Percentiles rank a stretch among this genome's conserved stretches.
phyloP scores from a whole-genome alignment of 1,140 invertebrate species.

The Sesamia nonagrioides region DNA sequence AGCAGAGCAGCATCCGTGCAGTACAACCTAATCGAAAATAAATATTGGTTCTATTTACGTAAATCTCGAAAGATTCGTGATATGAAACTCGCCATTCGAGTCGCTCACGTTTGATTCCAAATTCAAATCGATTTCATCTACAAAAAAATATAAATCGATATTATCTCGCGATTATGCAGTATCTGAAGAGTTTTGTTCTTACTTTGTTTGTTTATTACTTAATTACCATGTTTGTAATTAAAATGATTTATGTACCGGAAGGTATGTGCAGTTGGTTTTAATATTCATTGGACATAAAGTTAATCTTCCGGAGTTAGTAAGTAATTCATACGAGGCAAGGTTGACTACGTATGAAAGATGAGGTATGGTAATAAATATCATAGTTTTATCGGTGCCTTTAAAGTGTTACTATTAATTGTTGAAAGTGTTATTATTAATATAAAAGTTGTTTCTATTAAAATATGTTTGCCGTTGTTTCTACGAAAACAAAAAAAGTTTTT shows the following conservation, averaged over 20 bases:
- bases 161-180: slow-evolving; percentile 31
- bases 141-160: slow-evolving; percentile 14
- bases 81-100: slow-evolving; percentile 27
- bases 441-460: too few species aligned
- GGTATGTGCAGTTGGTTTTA: slow-evolving; percentile 22
- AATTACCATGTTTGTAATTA: slow-evolving; percentile 27
- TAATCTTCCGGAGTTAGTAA: slow-evolving; percentile 33
- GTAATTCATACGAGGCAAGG: slow-evolving; percentile 4
- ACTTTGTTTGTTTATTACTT: slow-evolving; percentile 15
- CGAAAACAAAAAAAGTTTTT: too few species aligned
- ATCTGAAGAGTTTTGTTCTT: neutral
- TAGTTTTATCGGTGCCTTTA: neutral
- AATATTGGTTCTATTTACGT: slow-evolving; percentile 57
- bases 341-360: neutral
- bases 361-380: neutral
- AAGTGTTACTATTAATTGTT: neutral
- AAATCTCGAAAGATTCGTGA: slow-evolving; percentile 45
- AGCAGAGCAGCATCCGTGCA: too few species aligned
- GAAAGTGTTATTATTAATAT: too few species aligned
- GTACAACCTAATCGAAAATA: neutral
- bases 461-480: too few species aligned
- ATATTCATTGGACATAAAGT: slow-evolving; percentile 34
- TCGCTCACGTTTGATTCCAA: neutral
- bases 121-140: slow-evolving; percentile 6
- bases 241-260: slow-evolving; percentile 41